phyloP scores from a whole-genome alignment of 2,888 invertebrate species.

The Acleris cristana region DNA sequence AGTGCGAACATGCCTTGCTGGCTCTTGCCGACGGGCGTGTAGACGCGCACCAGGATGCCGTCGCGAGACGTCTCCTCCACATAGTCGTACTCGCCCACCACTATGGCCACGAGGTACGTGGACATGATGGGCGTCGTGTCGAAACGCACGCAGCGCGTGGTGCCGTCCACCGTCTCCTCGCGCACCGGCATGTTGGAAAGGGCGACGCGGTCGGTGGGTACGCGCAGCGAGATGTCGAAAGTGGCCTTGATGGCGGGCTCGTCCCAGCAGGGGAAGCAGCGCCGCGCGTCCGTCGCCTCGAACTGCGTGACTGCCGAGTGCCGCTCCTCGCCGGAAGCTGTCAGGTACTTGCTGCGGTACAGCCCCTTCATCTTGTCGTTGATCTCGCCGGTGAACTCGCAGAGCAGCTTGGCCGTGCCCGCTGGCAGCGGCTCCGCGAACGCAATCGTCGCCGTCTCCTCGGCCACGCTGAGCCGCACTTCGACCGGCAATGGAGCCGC shows the following conservation, averaged over 20 bases:
- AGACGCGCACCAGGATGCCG: constrained; percentile 92
- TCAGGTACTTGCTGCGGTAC: constrained; percentile 94
- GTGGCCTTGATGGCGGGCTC: constrained; percentile 98
- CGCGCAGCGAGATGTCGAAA: constrained; percentile 93
- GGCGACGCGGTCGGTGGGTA: constrained; percentile 92
- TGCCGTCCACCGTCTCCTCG: constrained; percentile 69
- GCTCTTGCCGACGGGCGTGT: constrained; percentile 94
- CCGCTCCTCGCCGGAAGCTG: constrained; percentile 88
- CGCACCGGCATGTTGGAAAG: constrained; percentile 95
- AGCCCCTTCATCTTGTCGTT: constrained; percentile 98
- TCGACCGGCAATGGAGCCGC: constrained; percentile 61
- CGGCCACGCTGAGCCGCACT: constrained; percentile 73
- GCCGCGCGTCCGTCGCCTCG: constrained; percentile 94
- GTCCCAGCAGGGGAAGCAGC: constrained; percentile 99
- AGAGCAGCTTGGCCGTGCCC: constrained; percentile 84
- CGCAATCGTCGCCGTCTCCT: constrained; percentile 88
- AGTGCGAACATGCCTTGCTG: constrained; percentile 96
- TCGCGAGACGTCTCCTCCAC: constrained; percentile 93
- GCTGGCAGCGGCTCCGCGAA: constrained; percentile 85
- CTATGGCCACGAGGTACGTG: constrained; percentile 96
- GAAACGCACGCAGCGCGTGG: constrained; percentile 86
- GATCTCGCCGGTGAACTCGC: constrained; percentile 93
- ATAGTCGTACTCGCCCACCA: constrained; percentile 97
- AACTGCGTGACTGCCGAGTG: constrained; percentile 97
- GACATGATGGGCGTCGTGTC: constrained; percentile 96